Evolutionary conservation across 2,888 invertebrate genomes (phyloP), one percentile per base, ranked within the genome.

Genomic region (Lutraria lutraria): DNA sequence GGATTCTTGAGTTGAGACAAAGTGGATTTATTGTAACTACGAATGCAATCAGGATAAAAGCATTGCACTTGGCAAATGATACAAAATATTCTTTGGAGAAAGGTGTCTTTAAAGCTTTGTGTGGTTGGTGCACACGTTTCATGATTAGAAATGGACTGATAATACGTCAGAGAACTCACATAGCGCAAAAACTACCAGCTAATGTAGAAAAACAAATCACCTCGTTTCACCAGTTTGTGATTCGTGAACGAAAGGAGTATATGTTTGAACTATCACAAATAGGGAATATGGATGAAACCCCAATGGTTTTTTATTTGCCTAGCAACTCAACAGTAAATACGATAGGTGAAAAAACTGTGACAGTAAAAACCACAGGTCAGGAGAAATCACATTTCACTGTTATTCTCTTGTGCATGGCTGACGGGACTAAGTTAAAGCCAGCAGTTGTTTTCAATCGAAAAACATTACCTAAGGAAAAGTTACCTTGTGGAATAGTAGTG

Each of bases 341-440:
- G 29, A 80, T 34, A 16, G 85, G 85, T 34, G 31, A n/a, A n/a
- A n/a, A n/a, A n/a, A n/a, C n/a, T n/a, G n/a, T n/a, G n/a, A n/a
- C n/a, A n/a, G n/a, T 85, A 0, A 43, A 53, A 4, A 72, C 68
- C n/a, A 53, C 53, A 19, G 72, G 76, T 1, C 3, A 29, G 15
- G 91, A 93, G 56, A 92, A 92, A 72, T 29, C 89, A 0, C 89
- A 90, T 60, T 92, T 93, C 85, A 92, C 92, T 0, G 91, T 93
- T 0, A 89, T 92, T 31, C 85, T 93, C 13, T 54, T 91, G 0
- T 92, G 93, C 60, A 29, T 90, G 34, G 92, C 90, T 0, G 90
- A 90, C 31, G 90, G 92, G 8, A 90, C 88, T 2, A 92, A 92
- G 83, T 81, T 93, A 16, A 90, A 85, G 72, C 93, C 91, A 31